Evolutionary conservation across 2,113 vertebrate species (phyloP).

Genomic region (Symphodus melops): DNA sequence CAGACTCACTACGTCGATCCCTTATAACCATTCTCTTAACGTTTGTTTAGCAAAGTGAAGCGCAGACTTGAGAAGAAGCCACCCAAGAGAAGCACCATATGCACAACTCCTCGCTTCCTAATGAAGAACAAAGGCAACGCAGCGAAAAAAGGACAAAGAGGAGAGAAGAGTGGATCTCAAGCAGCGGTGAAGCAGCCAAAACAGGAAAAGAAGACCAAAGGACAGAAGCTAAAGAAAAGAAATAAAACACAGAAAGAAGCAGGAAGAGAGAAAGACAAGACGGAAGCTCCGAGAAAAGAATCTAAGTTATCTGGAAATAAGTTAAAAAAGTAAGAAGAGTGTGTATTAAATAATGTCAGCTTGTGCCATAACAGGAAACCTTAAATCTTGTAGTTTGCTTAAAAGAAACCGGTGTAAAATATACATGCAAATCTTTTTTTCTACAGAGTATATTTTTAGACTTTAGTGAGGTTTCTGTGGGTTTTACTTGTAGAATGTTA

Average conservation of each 20-base stretch:
- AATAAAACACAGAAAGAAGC: constrained; percentile 27
- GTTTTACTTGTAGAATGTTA: too few species aligned
- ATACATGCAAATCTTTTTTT: too few species aligned
- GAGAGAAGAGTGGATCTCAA: constrained; percentile 27
- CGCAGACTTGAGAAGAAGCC: constrained; percentile 92
- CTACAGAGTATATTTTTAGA: too few species aligned
- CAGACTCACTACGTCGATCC: neutral
- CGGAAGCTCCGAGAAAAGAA: neutral
- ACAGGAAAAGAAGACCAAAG: constrained; percentile 71
- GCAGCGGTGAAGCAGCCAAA: constrained; percentile 63
- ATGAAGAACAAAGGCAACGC: constrained; percentile 76
- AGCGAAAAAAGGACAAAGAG: constrained; percentile 17
- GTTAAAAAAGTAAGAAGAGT: constrained; percentile 50
- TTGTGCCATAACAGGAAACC: neutral
- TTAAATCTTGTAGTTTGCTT: neutral
- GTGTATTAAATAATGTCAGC: neutral
- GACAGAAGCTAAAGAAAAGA: constrained; percentile 24
- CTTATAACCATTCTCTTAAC: neutral
- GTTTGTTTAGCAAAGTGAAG: constrained; percentile 88
- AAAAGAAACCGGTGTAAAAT: too few species aligned
- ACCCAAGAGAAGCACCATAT: constrained; percentile 88
- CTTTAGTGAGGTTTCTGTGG: too few species aligned
- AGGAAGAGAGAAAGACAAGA: constrained; percentile 24
- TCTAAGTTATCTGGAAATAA: constrained; percentile 40
- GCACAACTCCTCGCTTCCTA: constrained; percentile 90